Base-by-base conservation (phyloP, 2,888 invertebrate genomes). In the Rhimphoctona megacephalus region DNA sequence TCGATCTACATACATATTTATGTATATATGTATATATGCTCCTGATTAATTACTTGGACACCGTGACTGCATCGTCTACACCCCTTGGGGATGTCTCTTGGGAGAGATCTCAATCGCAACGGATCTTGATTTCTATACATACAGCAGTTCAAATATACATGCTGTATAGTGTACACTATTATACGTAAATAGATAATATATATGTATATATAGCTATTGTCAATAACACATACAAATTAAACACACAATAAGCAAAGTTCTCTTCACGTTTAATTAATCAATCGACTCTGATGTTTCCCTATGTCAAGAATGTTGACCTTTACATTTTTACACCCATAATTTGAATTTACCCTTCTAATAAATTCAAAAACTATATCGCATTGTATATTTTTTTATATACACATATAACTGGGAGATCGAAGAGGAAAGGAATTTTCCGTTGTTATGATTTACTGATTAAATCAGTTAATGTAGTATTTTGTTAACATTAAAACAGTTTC, bases 11-110 rank as follows among this genome's bases (percentile, higher is more conserved):
- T 85, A 76, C 76, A 52, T 54, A n/a, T 64, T 57, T n/a, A 66
- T 76, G 49, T 61, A 57, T 64, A 61, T 82, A 83, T 80, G 82
- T 67, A 64, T 78, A 72, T 74, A 86, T 36, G 86, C 85, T 88
- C 66, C 89, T 91, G 91, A 92, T 92, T 92, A 92, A 92, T 92
- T 92, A 91, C 90, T 88, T 88, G 87, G 85, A 88, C 84, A 86
- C 85, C 86, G 69, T 85, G 88, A 87, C 85, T 89, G 87, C 87
- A 88, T 88, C 83, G 88, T 84, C 82, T 80, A 85, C 83, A 87
- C 83, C 89, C 89, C 85, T 83, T 79, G 79, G 81, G 85, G 85
- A 83, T 83, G 80, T 79, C 82, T 85, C 81, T 87, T 73, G 84
- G 79, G 86, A 87, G 78, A 76, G 84, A 81, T 87, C 86, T 87